Evolutionary conservation across 2,797 vertebrate genomes (phyloP).

Genomic region (Gallinago nigripennis): DNA sequence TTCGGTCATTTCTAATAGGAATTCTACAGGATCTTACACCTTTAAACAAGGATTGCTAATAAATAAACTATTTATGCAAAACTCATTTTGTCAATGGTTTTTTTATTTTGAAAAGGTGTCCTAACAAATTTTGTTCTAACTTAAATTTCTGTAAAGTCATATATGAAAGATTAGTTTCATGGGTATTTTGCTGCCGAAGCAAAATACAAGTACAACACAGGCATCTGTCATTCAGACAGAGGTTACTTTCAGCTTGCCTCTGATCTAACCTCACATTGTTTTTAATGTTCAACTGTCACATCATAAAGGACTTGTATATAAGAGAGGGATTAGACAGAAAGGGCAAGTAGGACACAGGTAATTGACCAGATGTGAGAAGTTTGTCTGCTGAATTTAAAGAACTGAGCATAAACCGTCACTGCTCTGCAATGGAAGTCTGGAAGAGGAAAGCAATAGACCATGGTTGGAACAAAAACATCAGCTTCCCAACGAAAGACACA

Average conservation of each 20-base stretch:
- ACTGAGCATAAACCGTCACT: neutral
- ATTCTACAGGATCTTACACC: neutral
- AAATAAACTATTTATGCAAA: neutral
- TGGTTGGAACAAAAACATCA: neutral
- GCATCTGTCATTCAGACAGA: constrained; percentile 60
- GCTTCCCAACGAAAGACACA: neutral
- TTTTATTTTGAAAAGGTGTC: neutral
- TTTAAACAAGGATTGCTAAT: neutral
- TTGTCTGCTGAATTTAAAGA: constrained; percentile 52
- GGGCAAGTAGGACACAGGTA: constrained; percentile 58
- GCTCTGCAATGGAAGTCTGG: neutral
- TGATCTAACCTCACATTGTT: constrained; percentile 55
- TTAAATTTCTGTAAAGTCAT: neutral
- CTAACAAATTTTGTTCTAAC: neutral
- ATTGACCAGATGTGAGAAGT: constrained; percentile 44
- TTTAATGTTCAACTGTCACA: constrained; percentile 64
- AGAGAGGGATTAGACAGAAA: constrained; percentile 55
- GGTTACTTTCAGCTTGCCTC: constrained; percentile 54
- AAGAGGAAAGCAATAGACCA: neutral
- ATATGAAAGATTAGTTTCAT: constrained; percentile 10
- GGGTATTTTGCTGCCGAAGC: neutral
- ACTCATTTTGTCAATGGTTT: neutral
- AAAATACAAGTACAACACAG: constrained; percentile 4
- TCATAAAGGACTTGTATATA: constrained; percentile 41
- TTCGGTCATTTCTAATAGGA: neutral